A percentile compares a stretch with the other conserved stretches of the same genome.
Evolutionary conservation across 2,797 vertebrate genomes (phyloP).

Genomic region (Enteromius argenteus): DNA sequence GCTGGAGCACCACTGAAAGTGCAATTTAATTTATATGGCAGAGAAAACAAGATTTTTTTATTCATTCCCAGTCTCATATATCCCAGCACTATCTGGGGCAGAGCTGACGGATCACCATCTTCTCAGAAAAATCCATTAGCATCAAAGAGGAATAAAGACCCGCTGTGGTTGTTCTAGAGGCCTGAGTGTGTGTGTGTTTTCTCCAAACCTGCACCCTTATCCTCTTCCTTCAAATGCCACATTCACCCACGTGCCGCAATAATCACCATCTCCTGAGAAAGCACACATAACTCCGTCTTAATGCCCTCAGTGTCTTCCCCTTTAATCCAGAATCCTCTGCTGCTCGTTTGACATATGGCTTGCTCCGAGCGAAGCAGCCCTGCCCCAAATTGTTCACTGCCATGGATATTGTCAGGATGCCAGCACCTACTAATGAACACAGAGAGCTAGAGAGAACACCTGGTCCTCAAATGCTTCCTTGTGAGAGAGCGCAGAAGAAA

Average conservation of each 20-base stretch:
- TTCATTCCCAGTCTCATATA: conserved; percentile 2
- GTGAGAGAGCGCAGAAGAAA: not conserved
- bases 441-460: conserved; percentile 47
- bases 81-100: conserved; percentile 31
- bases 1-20: not conserved
- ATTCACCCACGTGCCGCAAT: conserved; percentile 1
- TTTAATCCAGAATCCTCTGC: conserved; percentile 4
- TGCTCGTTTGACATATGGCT: conserved; percentile 27
- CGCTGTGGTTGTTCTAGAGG: not conserved
- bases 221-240: not conserved
- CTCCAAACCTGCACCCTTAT: not conserved
- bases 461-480: conserved; percentile 32
- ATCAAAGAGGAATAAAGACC: conserved; percentile 21
- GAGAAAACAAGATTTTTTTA: not conserved
- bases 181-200: not conserved
- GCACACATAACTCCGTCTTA: not conserved
- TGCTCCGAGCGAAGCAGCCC: conserved; percentile 29
- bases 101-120: not conserved
- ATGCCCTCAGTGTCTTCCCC: conserved; percentile 1
- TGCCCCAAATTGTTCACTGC: conserved; percentile 50
- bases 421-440: conserved; percentile 31
- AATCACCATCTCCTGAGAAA: conserved; percentile 12
- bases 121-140: conserved; percentile 7
- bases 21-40: not conserved
- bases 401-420: conserved; percentile 44